These are phyloP conservation scores for Lottia gigantea DNA, from an alignment of 2,888 invertebrate genomes.

Conservation along the genomic window DNA sequence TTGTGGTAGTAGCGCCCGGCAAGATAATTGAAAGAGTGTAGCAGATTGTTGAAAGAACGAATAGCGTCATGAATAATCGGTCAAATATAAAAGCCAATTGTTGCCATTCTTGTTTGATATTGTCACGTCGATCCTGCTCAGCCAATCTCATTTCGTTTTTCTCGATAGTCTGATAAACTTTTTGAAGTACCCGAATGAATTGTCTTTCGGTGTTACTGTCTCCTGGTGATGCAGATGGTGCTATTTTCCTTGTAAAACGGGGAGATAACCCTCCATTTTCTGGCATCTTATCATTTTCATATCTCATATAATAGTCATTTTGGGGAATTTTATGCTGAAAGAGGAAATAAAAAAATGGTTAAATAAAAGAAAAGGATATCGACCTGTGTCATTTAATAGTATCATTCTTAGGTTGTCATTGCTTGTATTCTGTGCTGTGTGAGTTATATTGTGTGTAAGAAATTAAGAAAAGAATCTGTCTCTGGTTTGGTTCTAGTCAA, in stretches of 20 bases:
- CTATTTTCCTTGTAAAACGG: conserved; percentile 38
- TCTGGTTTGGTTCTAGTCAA: too few relatives aligned
- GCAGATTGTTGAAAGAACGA: conserved; percentile 69
- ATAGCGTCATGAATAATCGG: conserved; percentile 70
- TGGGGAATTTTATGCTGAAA: conserved; percentile 33
- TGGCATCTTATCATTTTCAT: conserved; percentile 37
- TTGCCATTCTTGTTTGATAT: conserved; percentile 84
- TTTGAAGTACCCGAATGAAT: conserved; percentile 76
- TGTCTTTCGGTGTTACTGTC: conserved; percentile 71
- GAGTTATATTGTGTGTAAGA: too few relatives aligned
- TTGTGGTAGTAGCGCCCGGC: not conserved
- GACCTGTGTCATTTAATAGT: too few relatives aligned
- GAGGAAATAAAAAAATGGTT: not conserved
- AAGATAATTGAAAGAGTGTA: conserved; percentile 7
- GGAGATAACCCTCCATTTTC: conserved; percentile 54
- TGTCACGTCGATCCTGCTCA: conserved; percentile 82
- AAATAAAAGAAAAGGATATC: too few relatives aligned
- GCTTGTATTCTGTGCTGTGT: too few relatives aligned
- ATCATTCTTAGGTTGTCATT: too few relatives aligned
- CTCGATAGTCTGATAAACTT: conserved; percentile 82
- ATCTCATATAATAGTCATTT: conserved; percentile 37
- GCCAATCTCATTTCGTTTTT: conserved; percentile 80
- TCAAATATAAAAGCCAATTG: conserved; percentile 82
- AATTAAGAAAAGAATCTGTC: too few relatives aligned
- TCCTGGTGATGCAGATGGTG: conserved; percentile 24